Conservation (phyloP, 2,888 invertebrate species). For the Bugula neritina region DNA sequence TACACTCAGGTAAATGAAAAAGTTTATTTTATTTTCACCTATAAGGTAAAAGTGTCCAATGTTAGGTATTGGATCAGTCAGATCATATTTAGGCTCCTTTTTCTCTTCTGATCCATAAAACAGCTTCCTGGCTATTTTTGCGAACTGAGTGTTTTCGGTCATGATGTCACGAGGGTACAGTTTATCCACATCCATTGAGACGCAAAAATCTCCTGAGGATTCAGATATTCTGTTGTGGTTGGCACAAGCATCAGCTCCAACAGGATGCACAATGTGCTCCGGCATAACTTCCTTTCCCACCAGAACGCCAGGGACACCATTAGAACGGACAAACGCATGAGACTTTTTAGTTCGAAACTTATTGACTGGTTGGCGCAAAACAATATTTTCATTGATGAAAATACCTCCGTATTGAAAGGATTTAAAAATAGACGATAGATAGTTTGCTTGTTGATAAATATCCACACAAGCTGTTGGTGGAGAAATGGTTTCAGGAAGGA, state of each 20-base stretch:
- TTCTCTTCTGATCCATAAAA: conserved; percentile 37
- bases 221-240: not conserved
- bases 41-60: conserved; percentile 49
- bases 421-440: not conserved
- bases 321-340: not conserved
- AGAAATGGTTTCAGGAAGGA: not conserved
- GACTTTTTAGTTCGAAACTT: not conserved
- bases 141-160: conserved; percentile 35
- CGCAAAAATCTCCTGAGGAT: not conserved
- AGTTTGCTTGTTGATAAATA: not conserved
- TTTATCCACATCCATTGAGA: conserved; percentile 10
- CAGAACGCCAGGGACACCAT: not conserved
- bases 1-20: conserved; percentile 44
- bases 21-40: conserved; percentile 38
- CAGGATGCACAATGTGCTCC: not conserved
- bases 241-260: not conserved
- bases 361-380: not conserved
- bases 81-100: conserved; percentile 30
- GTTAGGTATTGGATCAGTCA: conserved; percentile 38
- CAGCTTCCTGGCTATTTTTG: conserved; percentile 33
- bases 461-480: not conserved
- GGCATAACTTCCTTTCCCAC: not conserved
- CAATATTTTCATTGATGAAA: conserved; percentile 15
- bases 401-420: not conserved
- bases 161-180: conserved; percentile 39